Percentiles rank a stretch among this genome's conserved stretches.
These are phyloP conservation scores for Centroberyx gerrardi DNA, from an alignment of 2,797 vertebrate species.

Conservation along the genomic window DNA sequence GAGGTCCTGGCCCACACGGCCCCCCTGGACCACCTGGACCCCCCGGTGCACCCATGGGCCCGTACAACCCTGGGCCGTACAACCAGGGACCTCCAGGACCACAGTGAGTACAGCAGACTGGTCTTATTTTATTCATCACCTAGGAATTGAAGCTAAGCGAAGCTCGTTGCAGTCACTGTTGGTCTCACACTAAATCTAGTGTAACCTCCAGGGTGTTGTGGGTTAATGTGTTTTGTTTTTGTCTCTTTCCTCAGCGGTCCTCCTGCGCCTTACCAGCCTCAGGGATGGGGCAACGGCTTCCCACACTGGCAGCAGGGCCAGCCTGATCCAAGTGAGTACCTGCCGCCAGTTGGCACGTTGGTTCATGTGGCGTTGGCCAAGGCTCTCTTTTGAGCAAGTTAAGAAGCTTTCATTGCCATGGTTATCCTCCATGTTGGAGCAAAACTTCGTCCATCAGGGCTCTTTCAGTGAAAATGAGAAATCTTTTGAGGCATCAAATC, in stretches of 20 bases:
- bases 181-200: too few species aligned
- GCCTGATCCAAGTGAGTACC: constrained; percentile 94
- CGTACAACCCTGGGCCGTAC: constrained; percentile 97
- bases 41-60: constrained; percentile 95
- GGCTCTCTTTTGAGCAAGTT: neutral
- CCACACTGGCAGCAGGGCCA: constrained; percentile 98
- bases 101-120: constrained; percentile 88
- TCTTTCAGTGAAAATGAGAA: too few species aligned
- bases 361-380: neutral
- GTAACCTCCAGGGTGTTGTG: neutral
- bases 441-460: neutral
- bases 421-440: too few species aligned
- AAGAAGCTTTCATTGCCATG: too few species aligned
- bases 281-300: constrained; percentile 98
- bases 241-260: constrained; percentile 88
- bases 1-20: constrained; percentile 96
- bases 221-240: neutral
- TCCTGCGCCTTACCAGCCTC: constrained; percentile 96
- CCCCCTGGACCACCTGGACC: constrained; percentile 96
- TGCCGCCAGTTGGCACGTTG: neutral
- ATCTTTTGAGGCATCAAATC: too few species aligned
- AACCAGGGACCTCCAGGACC: constrained; percentile 98
- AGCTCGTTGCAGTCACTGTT: too few species aligned
- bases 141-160: too few species aligned
- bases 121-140: neutral